Conservation (phyloP, 2,113 vertebrate species). For the Eulacestoma nigropectus region DNA sequence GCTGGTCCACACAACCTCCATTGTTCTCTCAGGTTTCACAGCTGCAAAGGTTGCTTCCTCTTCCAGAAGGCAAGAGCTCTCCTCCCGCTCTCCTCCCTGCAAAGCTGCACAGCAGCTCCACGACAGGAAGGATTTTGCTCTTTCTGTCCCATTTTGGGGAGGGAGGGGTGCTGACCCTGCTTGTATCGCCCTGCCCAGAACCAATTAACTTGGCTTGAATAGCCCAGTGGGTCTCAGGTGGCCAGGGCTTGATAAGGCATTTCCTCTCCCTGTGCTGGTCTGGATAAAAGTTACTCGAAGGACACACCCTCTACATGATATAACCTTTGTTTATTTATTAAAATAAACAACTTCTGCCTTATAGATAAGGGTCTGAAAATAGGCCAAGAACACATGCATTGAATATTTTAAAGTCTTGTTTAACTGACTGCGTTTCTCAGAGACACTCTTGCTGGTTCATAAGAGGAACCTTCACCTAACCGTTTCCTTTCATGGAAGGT, state of each 20-base stretch:
- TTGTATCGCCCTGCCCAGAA: background rate
- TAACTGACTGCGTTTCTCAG: background rate
- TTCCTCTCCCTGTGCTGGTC: background rate
- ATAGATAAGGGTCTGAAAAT: background rate
- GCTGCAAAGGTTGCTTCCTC: slow-evolving; percentile 45
- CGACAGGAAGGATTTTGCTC: background rate
- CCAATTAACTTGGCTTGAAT: background rate
- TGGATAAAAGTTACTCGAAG: background rate
- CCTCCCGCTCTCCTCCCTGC: background rate
- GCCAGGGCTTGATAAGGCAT: background rate
- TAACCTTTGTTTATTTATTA: background rate
- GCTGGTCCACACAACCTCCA: background rate
- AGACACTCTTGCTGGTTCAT: background rate
- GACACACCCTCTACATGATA: background rate
- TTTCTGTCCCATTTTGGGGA: background rate
- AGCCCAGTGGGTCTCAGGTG: background rate
- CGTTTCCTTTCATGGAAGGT: background rate
- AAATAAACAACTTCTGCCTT: background rate
- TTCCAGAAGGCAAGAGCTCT: background rate
- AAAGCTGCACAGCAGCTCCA: background rate
- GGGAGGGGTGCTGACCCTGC: background rate
- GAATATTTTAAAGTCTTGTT: background rate
- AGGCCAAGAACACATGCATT: background rate
- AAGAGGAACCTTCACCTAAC: background rate
- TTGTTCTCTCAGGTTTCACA: slow-evolving; percentile 61